Percentiles rank a stretch among this genome's conserved stretches.
phyloP scores from a whole-genome alignment of 2,797 vertebrate genomes.

The Ciconia nigra region DNA sequence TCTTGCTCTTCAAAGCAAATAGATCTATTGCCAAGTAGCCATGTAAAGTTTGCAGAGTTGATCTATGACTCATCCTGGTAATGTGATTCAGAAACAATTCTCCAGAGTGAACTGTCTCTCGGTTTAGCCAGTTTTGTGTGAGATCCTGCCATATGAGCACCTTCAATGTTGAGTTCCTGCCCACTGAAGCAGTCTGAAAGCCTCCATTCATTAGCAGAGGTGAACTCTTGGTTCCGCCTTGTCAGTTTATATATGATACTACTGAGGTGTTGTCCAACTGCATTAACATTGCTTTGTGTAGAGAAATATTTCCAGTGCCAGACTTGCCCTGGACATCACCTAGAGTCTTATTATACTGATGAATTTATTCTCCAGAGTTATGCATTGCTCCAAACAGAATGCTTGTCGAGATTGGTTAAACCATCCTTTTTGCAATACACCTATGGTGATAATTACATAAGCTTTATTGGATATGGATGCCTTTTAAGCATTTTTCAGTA shows the following conservation, averaged over 20 bases:
- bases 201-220: background rate
- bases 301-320: background rate
- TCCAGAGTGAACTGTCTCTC: background rate
- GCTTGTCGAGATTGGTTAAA: background rate
- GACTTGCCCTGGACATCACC: background rate
- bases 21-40: background rate
- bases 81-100: background rate
- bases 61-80: background rate
- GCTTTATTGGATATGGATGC: background rate
- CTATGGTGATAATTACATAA: background rate
- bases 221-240: background rate
- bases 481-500: background rate
- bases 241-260: background rate
- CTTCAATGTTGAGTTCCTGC: background rate
- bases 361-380: background rate
- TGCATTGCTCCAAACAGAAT: background rate
- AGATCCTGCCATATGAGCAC: background rate
- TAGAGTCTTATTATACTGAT: background rate
- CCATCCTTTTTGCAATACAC: background rate
- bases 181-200: background rate
- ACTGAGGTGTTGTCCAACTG: background rate
- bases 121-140: background rate
- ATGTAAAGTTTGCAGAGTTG: background rate
- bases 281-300: background rate
- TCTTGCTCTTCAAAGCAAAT: background rate